Base-by-base conservation (phyloP, 2,888 invertebrate genomes). In the Labia minor region DNA sequence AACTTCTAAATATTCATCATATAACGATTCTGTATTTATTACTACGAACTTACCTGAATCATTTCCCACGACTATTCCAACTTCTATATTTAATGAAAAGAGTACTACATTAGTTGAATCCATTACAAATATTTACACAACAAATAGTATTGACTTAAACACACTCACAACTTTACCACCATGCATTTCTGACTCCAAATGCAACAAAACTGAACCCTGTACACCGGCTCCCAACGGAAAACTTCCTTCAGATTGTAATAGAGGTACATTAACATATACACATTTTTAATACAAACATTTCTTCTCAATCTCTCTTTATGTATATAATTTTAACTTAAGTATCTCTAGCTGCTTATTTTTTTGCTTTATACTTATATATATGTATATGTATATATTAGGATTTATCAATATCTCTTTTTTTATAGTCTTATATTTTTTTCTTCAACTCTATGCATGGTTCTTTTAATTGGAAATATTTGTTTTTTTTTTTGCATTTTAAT, bases 151-250 rank as follows among this genome's bases (percentile, higher is more conserved):
- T n/a, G 49, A 49, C 26, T 26, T 26, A 26, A 26, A 26, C 8
- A n/a, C 33, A 33, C 14, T 49, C 6, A 49, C 49, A 11, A 49
- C n/a, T 8, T 3, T 49, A 49, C 49, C 49, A 49, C 49, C 49
- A 73, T 72, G 75, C 37, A 64, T 61, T 19, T 11, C 63, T 19
- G 49, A 49, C 49, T 8, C 49, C 4, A 26, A 67, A 66, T 63
- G 64, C 26, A 64, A 19, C 21, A 21, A 61, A 37, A 64, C 67
- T 64, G 16, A 62, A 67, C 33, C 62, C 62, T 62, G 63, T 64
- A 67, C 65, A 64, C 68, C 10, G 66, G 65, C 62, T 62, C 64
- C 63, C 26, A 33, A 10, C 18, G 19, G 6, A 64, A 21, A 37
- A 65, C 61, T 62, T 33, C 14, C 49, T 14, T 4, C 3, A 10